Percentiles rank a stretch among this genome's conserved stretches.
Evolutionary conservation across 64 coral and sea anemone genomes (phyloP).

Genomic region (Montipora capricornis): DNA sequence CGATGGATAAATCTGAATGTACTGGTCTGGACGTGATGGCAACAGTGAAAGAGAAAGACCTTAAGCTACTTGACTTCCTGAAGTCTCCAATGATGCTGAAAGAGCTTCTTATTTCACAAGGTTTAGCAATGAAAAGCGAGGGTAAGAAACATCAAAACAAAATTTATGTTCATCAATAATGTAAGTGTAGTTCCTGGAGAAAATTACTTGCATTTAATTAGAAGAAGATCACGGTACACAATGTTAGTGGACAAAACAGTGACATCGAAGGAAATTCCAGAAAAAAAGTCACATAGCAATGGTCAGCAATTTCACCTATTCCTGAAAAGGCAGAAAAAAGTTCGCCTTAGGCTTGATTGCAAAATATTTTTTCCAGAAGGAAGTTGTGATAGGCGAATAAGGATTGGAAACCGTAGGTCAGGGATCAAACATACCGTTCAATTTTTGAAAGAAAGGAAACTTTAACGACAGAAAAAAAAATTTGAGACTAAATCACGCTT

Average conservation of each 20-base stretch:
- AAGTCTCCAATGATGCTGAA: background rate
- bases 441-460: too few relatives aligned
- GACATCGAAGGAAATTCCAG: background rate
- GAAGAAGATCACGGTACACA: too few relatives aligned
- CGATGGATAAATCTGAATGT: constrained; percentile 4
- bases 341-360: background rate
- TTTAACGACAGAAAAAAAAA: too few relatives aligned
- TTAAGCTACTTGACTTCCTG: background rate
- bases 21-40: background rate
- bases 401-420: background rate
- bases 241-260: background rate
- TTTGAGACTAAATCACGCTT: too few relatives aligned
- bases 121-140: background rate
- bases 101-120: constrained; percentile 2
- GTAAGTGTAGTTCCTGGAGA: background rate
- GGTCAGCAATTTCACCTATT: background rate
- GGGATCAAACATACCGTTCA: background rate
- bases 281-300: background rate
- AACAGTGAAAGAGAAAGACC: background rate
- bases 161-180: background rate
- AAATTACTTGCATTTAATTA: background rate
- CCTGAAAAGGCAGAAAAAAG: background rate
- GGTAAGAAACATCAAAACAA: background rate
- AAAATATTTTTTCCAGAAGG: background rate
- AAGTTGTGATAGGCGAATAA: background rate